A percentile compares a stretch with the other conserved stretches of the same genome.
These are phyloP conservation scores for Atrichornis clamosus DNA, from an alignment of 2,113 vertebrate genomes.

Conservation along the genomic window DNA sequence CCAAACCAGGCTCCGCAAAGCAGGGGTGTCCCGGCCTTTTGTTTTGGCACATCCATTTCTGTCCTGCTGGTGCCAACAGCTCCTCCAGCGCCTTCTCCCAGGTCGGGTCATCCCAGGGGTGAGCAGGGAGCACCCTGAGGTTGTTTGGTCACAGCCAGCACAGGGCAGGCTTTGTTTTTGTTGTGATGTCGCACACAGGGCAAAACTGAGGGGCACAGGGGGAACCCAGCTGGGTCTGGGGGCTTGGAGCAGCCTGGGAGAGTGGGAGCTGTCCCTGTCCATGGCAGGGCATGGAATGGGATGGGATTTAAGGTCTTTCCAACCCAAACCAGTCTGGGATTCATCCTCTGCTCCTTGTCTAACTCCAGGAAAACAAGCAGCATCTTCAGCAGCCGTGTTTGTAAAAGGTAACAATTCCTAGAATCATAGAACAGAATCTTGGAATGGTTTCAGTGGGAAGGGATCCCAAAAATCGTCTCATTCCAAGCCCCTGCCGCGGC, in stretches of 20 bases:
- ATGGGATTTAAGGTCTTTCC: background rate
- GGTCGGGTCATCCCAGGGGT: background rate
- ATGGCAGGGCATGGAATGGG: background rate
- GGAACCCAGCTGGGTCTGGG: background rate
- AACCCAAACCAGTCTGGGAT: background rate
- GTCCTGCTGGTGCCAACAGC: background rate
- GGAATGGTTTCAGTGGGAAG: background rate
- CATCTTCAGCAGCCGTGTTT: background rate
- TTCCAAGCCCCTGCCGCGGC: no score
- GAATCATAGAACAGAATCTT: rapidly evolving
- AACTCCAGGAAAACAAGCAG: no score
- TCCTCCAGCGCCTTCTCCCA: background rate
- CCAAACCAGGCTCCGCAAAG: no score
- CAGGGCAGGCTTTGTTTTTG: background rate
- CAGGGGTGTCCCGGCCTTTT: background rate
- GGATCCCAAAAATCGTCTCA: background rate
- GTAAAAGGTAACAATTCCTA: no score
- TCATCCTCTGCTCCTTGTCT: no score
- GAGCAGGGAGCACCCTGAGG: background rate
- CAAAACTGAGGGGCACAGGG: background rate
- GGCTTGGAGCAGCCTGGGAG: background rate
- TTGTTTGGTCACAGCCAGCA: background rate
- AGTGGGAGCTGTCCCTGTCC: background rate
- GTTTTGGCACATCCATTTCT: rapidly evolving
- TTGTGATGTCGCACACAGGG: background rate